Evolutionary conservation across 2,888 invertebrate species (phyloP).

Genomic region (Nomada ferruginata): DNA sequence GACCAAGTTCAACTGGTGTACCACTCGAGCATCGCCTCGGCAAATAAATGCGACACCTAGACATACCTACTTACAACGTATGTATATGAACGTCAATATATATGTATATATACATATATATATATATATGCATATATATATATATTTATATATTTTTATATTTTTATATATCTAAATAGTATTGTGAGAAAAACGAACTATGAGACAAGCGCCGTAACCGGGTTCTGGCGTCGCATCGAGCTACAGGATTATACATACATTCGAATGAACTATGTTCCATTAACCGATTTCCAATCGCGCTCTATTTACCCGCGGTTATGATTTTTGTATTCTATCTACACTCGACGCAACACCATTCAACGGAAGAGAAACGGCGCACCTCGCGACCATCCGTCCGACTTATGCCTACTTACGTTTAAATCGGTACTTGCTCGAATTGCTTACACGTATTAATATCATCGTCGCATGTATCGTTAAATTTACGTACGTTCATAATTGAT

Average conservation of each 20-base stretch:
- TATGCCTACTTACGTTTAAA: slow-evolving; percentile 77
- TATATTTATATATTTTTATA: slow-evolving; percentile 65
- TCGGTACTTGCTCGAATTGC: slow-evolving; percentile 68
- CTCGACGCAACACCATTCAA: slow-evolving; percentile 53
- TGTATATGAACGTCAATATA: slow-evolving; percentile 70
- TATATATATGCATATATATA: slow-evolving; percentile 61
- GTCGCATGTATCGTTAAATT: slow-evolving; percentile 68
- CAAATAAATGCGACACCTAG: slow-evolving; percentile 80
- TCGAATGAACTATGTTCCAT: not conserved
- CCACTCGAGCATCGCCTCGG: slow-evolving; percentile 74
- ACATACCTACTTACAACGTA: slow-evolving; percentile 75
- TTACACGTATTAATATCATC: slow-evolving; percentile 70
- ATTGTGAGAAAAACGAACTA: slow-evolving; percentile 81
- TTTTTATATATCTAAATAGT: slow-evolving; percentile 79
- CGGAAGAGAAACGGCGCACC: slow-evolving; percentile 66
- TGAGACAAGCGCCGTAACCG: slow-evolving; percentile 73
- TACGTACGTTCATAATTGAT: slow-evolving; percentile 68
- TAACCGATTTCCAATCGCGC: not conserved
- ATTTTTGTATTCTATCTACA: not conserved
- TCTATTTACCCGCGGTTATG: not conserved
- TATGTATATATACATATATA: slow-evolving; percentile 64
- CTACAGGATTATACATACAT: slow-evolving; percentile 18
- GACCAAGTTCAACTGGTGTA: slow-evolving; percentile 66
- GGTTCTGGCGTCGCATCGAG: slow-evolving; percentile 55
- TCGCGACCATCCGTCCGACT: slow-evolving; percentile 81